Conservation (phyloP, 2,797 vertebrate genomes). For the Gila robusta region DNA sequence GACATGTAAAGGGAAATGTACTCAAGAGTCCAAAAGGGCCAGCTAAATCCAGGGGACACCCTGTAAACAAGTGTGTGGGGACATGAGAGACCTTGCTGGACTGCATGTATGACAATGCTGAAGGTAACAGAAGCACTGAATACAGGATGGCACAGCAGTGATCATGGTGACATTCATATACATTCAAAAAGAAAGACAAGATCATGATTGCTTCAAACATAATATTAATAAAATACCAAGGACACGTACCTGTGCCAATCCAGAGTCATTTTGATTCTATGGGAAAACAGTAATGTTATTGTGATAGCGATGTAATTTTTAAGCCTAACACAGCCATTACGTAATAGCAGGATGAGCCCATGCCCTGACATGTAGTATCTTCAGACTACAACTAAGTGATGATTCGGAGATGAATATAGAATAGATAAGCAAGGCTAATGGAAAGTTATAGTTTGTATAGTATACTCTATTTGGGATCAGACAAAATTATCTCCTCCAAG, state of each 20-base stretch:
- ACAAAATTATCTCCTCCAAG: neutral
- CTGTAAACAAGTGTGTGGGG: neutral
- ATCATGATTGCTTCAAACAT: neutral
- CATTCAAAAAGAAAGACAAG: neutral
- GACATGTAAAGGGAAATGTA: neutral
- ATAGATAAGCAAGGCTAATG: neutral
- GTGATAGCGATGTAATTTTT: slow-evolving; percentile 74
- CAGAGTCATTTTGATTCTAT: neutral
- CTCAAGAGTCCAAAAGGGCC: neutral
- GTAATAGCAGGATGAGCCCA: slow-evolving; percentile 72
- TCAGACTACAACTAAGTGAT: neutral
- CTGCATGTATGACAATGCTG: neutral
- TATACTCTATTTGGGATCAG: neutral
- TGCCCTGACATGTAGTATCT: slow-evolving; percentile 52
- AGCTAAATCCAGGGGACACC: neutral
- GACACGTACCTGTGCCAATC: neutral
- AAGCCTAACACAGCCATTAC: slow-evolving; percentile 75
- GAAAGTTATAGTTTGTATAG: neutral
- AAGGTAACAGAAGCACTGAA: neutral
- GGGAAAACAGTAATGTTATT: slow-evolving; percentile 19
- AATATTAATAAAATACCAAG: neutral
- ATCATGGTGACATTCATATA: neutral
- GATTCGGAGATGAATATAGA: neutral
- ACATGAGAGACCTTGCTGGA: slow-evolving; percentile 5
- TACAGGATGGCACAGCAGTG: neutral